Evolutionary conservation across 2,888 invertebrate genomes (phyloP), one percentile per base, ranked within the genome.

Genomic region (Homarus gammarus): DNA sequence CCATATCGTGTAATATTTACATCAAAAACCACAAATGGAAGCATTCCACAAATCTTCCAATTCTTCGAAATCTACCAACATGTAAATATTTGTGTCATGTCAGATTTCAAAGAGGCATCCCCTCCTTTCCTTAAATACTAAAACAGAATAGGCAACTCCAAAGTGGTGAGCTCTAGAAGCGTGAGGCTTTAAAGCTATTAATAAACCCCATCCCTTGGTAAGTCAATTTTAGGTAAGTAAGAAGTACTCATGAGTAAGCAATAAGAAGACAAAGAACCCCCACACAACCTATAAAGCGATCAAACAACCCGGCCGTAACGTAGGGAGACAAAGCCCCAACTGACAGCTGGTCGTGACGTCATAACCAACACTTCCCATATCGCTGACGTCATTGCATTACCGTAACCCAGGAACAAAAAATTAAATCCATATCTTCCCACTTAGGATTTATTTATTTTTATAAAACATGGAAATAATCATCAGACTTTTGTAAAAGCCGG

Each of bases 121-220:
- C 3, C 18, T 22, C 15, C 22, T 56, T 56, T 18, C 56, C 56
- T 22, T 22, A 56, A 22, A 12, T 18, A 64, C n/a, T 64, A 79
- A 38, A 75, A 27, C 33, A 51, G 18, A 79, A 31, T 12, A 51
- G 86, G 86, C 79, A 79, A 68, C 86, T 68, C 31, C n/a, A n/a
- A 31, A 27, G 36, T 27, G 68, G 33, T 70, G 49, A 70, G 56
- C 22, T 86, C 75, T 61, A 44, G 49, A 27, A 40, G 68, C 64
- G 72, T 51, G 78, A 33, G 36, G 86, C 78, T 86, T 86, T 86
- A 86, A 86, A 79, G 86, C 86, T 86, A 86, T 86, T 86, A 79
- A 79, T 86, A 86, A 51, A 68, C 86, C 51, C 79, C 64, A 44
- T 70, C 40, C 61, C 61, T 84, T 75, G 78, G 70, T 86, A 86